These are phyloP conservation scores for Pyrgus malvae DNA, from an alignment of 2,888 invertebrate species.

Conservation along the genomic window DNA sequence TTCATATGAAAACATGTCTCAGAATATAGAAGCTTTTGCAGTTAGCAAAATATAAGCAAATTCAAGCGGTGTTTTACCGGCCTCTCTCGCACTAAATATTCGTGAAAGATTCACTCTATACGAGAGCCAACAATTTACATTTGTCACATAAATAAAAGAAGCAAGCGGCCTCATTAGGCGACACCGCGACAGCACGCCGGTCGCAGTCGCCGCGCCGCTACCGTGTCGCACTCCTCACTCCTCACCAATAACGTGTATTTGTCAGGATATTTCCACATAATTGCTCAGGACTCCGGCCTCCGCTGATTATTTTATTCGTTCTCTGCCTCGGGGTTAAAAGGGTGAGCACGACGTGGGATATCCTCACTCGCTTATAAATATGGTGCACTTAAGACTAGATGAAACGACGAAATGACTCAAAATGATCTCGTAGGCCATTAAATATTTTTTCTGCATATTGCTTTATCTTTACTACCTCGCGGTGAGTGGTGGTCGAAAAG, in stretches of 20 bases:
- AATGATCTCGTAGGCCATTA: conserved; percentile 39
- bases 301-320: conserved; percentile 56
- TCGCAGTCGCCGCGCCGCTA: conserved; percentile 37
- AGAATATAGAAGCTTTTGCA: conserved; percentile 19
- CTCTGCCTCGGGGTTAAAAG: conserved; percentile 51
- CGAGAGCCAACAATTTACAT: conserved; percentile 63
- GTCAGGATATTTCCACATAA: conserved; percentile 62
- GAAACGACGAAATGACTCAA: conserved; percentile 34
- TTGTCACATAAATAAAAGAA: conserved; percentile 76
- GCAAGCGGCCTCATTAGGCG: conserved; percentile 71
- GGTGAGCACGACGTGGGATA: conserved; percentile 54
- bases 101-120: conserved; percentile 58
- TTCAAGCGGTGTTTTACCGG: conserved; percentile 54
- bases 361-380: conserved; percentile 35
- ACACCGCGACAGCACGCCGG: conserved; percentile 45
- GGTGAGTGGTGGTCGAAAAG: conserved; percentile 40
- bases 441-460: conserved; percentile 37
- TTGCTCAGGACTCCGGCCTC: conserved; percentile 49
- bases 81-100: conserved; percentile 61
- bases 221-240: conserved; percentile 50
- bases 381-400: conserved; percentile 28
- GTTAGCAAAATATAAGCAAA: conserved; percentile 60
- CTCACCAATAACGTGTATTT: conserved; percentile 60
- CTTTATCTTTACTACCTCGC: conserved; percentile 43
- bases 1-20: background rate